phyloP scores from a whole-genome alignment of 2,888 invertebrate species.

The Eilema depressum region DNA sequence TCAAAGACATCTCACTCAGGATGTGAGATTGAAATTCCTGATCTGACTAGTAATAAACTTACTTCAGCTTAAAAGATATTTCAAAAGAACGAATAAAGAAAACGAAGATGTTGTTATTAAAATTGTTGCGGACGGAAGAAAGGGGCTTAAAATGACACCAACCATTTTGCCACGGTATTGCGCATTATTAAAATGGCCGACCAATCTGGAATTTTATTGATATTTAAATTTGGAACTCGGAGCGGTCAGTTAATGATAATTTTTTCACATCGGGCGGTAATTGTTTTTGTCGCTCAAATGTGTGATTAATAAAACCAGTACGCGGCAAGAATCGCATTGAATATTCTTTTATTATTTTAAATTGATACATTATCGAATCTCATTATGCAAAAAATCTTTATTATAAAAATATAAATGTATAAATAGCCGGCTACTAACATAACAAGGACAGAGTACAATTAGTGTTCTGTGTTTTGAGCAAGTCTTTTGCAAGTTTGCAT shows the following conservation, averaged over 20 bases:
- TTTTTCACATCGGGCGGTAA: slow-evolving; percentile 54
- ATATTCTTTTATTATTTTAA: slow-evolving; percentile 21
- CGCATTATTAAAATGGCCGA: slow-evolving; percentile 63
- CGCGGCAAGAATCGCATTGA: slow-evolving; percentile 17
- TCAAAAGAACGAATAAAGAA: slow-evolving; percentile 83
- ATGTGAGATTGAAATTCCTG: slow-evolving; percentile 85
- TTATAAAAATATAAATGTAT: background rate
- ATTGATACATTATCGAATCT: slow-evolving; percentile 29
- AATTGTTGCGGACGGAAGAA: slow-evolving; percentile 75
- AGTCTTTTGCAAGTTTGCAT: background rate
- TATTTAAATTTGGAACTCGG: slow-evolving; percentile 67
- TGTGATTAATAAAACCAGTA: slow-evolving; percentile 30
- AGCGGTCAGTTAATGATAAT: slow-evolving; percentile 40
- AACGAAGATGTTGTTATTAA: slow-evolving; percentile 78
- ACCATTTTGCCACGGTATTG: slow-evolving; percentile 59
- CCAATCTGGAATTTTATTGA: slow-evolving; percentile 74
- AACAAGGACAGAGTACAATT: background rate
- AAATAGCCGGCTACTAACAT: background rate
- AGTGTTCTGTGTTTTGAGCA: background rate
- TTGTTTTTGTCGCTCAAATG: slow-evolving; percentile 48
- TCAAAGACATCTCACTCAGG: slow-evolving; percentile 81
- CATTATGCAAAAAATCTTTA: slow-evolving; percentile 23
- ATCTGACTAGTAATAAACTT: slow-evolving; percentile 86
- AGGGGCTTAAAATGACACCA: slow-evolving; percentile 71
- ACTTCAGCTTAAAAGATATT: slow-evolving; percentile 76